Base-by-base conservation (phyloP, 2,797 vertebrate species). In the Macropodus opercularis region DNA sequence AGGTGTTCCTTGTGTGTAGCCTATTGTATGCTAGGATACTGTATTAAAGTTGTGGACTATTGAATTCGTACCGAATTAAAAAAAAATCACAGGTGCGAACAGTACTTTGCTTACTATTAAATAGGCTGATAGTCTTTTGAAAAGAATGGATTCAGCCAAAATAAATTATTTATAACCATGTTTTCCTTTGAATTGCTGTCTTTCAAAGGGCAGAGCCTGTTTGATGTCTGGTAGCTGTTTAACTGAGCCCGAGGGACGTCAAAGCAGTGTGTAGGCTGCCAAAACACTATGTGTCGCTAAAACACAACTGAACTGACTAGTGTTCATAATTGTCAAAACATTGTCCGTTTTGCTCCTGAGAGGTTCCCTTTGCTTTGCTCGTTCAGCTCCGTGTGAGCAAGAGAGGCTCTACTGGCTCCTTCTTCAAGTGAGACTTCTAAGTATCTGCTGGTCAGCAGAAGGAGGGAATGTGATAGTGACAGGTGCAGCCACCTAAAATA, bases 401-500 rank as follows among this genome's bases (percentile, higher is more conserved):
- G 56, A 71, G 60, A 64, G 75, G 49, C 23, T 71, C 49, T 35
- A 58, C 46, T 69, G 65, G 59, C 73, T 75, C 73, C 53, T 75
- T 84, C 84, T 85, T 70, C 75, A 69, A 80, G 72, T 51, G 61
- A 85, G 77, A 76, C 71, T 81, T 80, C 70, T 3, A 81, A 91
- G 66, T 90, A 92, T 93, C 85, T 88, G 90, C 90, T 81, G 86
- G 88, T 93, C 92, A 92, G 92, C 93, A 92, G 79, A 79, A 81
- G 70, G 65, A 85, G 86, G 91, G 86, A 93, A 93, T 87, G 91
- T 86, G 86, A 92, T 92, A 88, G 87, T 84, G 90, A 92, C 93
- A 93, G 93, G 90, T 94, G 93, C 91, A 86, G 76, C 69, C 72
- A 63, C 88, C 84, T 67, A 89, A 93, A 94, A 93, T 93, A 93